Evolutionary conservation across 92 coral and sea anemone genomes (phyloP).

Genomic region (Zoanthus sansibaricus): DNA sequence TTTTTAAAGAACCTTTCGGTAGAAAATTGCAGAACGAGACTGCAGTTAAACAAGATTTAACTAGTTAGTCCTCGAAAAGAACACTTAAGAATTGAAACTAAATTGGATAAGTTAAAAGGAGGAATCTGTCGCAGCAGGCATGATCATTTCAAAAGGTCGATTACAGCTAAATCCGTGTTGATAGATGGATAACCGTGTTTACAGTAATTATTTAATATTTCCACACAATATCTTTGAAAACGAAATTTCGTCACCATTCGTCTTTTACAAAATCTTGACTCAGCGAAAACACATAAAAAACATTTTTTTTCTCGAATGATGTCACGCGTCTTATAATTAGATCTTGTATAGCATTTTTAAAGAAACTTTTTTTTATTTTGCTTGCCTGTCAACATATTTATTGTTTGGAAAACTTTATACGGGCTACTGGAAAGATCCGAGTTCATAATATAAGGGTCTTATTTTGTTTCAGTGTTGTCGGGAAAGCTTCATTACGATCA

Average conservation of each 20-base stretch:
- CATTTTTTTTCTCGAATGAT: background rate
- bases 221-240: slow-evolving; percentile 9
- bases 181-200: slow-evolving; percentile 34
- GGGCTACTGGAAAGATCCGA: background rate
- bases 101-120: slow-evolving; percentile 25
- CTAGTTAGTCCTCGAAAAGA: background rate
- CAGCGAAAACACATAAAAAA: background rate
- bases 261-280: slow-evolving; percentile 15
- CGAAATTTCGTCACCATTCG: slow-evolving; percentile 40
- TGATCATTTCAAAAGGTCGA: slow-evolving; percentile 37
- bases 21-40: background rate
- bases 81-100: background rate
- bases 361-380: background rate
- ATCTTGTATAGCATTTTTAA: background rate
- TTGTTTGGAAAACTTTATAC: background rate
- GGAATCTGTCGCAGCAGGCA: background rate
- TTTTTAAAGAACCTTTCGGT: background rate
- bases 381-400: background rate
- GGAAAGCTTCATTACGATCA: slow-evolving; percentile 6
- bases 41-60: background rate
- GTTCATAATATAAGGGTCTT: background rate
- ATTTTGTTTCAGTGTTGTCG: background rate
- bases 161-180: slow-evolving; percentile 33
- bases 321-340: background rate
- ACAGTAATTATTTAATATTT: background rate